Evolutionary conservation across 2,888 invertebrate genomes (phyloP).

Genomic region (Torymus aiolomorphi): DNA sequence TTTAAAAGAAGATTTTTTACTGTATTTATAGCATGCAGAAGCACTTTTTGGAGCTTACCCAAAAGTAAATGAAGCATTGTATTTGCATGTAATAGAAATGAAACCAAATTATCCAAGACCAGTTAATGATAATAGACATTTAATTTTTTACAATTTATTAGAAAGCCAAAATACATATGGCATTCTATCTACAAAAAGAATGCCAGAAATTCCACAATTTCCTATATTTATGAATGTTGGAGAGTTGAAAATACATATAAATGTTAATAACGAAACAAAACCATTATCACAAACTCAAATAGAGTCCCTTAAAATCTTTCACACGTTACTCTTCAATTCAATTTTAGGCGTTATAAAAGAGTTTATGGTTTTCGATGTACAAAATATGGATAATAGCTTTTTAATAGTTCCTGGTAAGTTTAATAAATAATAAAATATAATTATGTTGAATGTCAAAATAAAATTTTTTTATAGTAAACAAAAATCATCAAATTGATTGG

Average conservation of each 20-base stretch:
- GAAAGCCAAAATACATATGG: conserved; percentile 79
- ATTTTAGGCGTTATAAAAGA: conserved; percentile 81
- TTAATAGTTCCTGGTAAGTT: conserved; percentile 72
- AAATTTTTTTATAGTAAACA: conserved; percentile 72
- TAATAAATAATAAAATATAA: conserved; percentile 15
- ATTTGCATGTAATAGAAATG: conserved; percentile 80
- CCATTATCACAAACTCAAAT: conserved; percentile 58
- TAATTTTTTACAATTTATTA: conserved; percentile 78
- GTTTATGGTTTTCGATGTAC: conserved; percentile 80
- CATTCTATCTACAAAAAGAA: conserved; percentile 79
- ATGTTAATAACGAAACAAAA: conserved; percentile 75
- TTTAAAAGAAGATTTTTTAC: not conserved
- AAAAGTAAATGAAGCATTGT: conserved; percentile 71
- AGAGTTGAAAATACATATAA: conserved; percentile 77
- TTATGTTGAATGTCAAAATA: conserved; percentile 67
- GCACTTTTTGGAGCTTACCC: conserved; percentile 72
- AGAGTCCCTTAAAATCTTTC: conserved; percentile 81
- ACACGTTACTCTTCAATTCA: conserved; percentile 85
- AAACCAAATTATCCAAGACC: conserved; percentile 77
- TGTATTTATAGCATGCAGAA: conserved; percentile 77
- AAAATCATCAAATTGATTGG: conserved; percentile 80
- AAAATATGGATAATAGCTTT: conserved; percentile 77
- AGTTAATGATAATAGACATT: conserved; percentile 76
- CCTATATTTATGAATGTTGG: conserved; percentile 86
- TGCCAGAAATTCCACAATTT: conserved; percentile 80